These are phyloP conservation scores for Zosterops pallidus DNA, from an alignment of 2,113 vertebrate species.

Conservation along the genomic window DNA sequence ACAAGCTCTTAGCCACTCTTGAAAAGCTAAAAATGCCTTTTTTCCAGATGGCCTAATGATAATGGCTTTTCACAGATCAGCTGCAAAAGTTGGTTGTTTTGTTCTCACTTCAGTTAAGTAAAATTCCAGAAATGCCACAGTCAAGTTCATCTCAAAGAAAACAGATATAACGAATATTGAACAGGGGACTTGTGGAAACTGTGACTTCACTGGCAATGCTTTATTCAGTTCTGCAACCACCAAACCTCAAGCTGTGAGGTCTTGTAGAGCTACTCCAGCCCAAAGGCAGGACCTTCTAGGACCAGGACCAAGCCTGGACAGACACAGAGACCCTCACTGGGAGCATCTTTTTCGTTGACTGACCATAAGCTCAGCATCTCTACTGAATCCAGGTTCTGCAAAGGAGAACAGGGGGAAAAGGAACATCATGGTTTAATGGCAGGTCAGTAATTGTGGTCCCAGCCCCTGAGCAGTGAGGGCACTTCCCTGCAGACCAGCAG, in stretches of 20 bases:
- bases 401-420: not conserved
- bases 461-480: not conserved
- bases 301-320: not conserved
- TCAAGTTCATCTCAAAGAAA: slow-evolving; percentile 19
- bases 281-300: not conserved
- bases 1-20: not conserved
- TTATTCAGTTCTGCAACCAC: not conserved
- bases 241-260: not conserved
- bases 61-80: slow-evolving; percentile 53
- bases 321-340: accelerated
- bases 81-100: slow-evolving; percentile 44
- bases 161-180: not conserved
- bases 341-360: not conserved
- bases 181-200: not conserved
- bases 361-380: not conserved
- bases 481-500: not conserved
- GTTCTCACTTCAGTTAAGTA: slow-evolving; percentile 23
- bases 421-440: not conserved
- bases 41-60: slow-evolving; percentile 44
- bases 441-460: not conserved
- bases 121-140: slow-evolving; percentile 35
- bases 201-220: not conserved
- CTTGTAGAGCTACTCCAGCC: not conserved
- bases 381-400: accelerated
- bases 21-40: slow-evolving; percentile 24